Evolutionary conservation across 2,797 vertebrate genomes (phyloP).

Genomic region (Anniella stebbinsi): DNA sequence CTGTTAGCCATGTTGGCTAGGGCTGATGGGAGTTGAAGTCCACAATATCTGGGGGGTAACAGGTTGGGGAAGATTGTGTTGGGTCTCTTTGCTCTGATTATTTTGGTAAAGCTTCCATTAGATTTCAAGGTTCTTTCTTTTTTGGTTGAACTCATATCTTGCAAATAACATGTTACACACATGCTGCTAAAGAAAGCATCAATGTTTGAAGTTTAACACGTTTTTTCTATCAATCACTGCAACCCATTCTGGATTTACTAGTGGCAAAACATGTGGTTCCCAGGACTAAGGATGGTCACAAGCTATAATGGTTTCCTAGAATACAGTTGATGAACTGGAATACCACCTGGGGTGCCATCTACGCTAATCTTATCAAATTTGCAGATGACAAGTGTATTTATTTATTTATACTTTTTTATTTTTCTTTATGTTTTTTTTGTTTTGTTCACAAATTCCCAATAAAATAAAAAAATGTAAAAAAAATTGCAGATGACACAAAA

Average conservation of each 20-base stretch:
- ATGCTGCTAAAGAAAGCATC: not conserved
- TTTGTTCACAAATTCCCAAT: too few species aligned
- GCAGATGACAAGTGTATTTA: too few species aligned
- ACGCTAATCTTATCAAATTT: too few species aligned
- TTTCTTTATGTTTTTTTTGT: too few species aligned
- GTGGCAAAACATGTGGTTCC: not conserved
- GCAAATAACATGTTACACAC: not conserved
- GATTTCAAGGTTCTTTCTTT: not conserved
- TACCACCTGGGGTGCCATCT: not conserved
- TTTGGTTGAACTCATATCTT: not conserved
- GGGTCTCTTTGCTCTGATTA: not conserved
- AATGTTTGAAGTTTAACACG: not conserved
- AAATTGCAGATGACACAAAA: too few species aligned
- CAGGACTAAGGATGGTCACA: not conserved
- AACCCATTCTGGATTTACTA: not conserved
- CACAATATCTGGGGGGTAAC: too few species aligned
- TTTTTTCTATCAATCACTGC: not conserved
- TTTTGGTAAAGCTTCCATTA: not conserved
- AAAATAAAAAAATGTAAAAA: too few species aligned
- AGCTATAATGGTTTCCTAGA: not conserved
- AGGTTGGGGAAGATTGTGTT: not conserved
- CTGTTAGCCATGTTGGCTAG: too few species aligned
- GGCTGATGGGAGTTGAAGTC: too few species aligned
- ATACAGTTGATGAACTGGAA: not conserved
- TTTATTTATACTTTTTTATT: too few species aligned